Percentiles rank a stretch among this genome's conserved stretches.
Conservation (phyloP, 1,140 invertebrate genomes). For the Protaetia brevitarsis region DNA sequence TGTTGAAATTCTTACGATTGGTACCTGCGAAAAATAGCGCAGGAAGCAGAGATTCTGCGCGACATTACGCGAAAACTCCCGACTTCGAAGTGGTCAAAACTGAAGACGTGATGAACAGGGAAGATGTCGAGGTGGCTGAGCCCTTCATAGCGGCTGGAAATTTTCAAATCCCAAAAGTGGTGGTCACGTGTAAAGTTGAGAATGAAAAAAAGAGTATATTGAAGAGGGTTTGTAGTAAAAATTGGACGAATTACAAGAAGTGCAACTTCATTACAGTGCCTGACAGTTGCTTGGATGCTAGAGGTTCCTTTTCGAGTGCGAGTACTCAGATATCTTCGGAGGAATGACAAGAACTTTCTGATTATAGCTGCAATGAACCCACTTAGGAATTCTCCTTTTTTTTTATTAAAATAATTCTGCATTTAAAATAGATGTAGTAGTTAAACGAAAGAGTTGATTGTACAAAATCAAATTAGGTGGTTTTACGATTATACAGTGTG, state of each 20-base stretch:
- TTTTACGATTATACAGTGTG: too few species aligned
- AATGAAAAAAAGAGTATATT: conserved; percentile 43
- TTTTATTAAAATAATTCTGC: background rate
- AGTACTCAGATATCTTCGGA: conserved; percentile 46
- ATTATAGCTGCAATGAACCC: background rate
- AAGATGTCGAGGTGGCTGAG: background rate
- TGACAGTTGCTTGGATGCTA: conserved; percentile 42
- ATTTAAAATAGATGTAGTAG: background rate
- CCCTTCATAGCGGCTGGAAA: background rate
- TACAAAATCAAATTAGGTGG: too few species aligned
- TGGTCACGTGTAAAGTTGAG: conserved; percentile 42
- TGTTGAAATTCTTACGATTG: conserved; percentile 59
- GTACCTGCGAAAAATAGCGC: conserved; percentile 40
- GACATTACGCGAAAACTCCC: background rate
- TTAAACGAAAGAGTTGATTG: background rate
- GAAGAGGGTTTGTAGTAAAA: conserved; percentile 42
- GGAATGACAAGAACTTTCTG: conserved; percentile 32
- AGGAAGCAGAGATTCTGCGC: background rate
- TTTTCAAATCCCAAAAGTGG: conserved; percentile 36
- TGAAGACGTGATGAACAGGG: background rate
- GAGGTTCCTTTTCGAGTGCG: conserved; percentile 45
- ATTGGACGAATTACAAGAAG: conserved; percentile 43
- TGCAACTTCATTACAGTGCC: conserved; percentile 46
- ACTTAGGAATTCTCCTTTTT: background rate
- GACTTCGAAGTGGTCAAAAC: background rate